Percentiles rank a stretch among this genome's conserved stretches.
These are phyloP conservation scores for Chaetodon trifasciatus DNA, from an alignment of 2,797 vertebrate genomes.

Conservation along the genomic window DNA sequence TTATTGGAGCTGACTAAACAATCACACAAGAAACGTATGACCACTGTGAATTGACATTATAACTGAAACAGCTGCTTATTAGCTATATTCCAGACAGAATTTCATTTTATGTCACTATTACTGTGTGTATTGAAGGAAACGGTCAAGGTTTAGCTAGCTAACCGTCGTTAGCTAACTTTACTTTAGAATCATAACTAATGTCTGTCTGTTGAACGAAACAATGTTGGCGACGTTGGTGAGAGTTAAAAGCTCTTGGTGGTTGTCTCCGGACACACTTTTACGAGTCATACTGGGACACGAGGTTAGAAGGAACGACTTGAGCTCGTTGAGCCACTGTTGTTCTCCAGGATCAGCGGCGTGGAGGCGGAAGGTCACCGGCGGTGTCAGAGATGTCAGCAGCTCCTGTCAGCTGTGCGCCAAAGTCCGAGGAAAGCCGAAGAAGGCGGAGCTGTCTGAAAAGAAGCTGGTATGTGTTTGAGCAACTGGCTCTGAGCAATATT, in stretches of 20 bases:
- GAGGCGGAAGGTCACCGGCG: neutral
- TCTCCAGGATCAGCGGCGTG: neutral
- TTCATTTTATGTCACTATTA: fast-evolving
- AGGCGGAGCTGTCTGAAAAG: slow-evolving; percentile 90
- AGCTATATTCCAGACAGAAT: neutral
- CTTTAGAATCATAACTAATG: too few relatives aligned
- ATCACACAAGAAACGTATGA: neutral
- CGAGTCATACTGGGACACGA: neutral
- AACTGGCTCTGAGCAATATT: too few relatives aligned
- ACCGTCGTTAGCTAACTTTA: neutral
- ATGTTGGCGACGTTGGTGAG: slow-evolving; percentile 64
- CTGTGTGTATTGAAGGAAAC: neutral
- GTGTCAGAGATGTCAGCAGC: slow-evolving; percentile 58
- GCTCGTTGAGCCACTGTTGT: neutral
- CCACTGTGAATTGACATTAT: fast-evolving
- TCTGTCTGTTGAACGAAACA: neutral
- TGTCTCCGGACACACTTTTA: slow-evolving; percentile 10
- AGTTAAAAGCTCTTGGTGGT: slow-evolving; percentile 4
- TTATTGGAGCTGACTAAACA: neutral
- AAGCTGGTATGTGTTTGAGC: slow-evolving; percentile 86
- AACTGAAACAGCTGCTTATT: fast-evolving
- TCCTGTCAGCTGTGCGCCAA: slow-evolving; percentile 57
- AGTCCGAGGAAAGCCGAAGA: slow-evolving; percentile 69
- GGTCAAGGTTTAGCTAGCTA: slow-evolving; percentile 24
- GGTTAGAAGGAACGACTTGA: neutral